These are phyloP conservation scores for Stenolophus ochropezus DNA, from an alignment of 2,888 invertebrate species.

Conservation along the genomic window DNA sequence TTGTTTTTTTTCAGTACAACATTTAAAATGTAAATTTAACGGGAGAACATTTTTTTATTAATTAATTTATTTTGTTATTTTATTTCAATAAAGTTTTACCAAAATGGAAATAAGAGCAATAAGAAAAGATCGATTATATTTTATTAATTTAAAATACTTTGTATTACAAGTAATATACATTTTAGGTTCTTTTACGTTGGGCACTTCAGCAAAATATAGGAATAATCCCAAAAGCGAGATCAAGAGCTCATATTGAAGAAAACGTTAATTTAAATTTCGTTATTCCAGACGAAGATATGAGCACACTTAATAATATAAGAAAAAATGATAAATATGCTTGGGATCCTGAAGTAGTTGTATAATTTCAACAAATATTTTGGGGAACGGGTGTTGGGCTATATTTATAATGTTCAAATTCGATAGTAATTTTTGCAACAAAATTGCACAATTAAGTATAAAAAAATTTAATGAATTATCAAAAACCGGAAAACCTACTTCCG, in stretches of 20 bases:
- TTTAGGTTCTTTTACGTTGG: slow-evolving; percentile 81
- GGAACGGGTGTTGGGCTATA: neutral
- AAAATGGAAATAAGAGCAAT: too few relatives aligned
- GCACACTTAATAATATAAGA: slow-evolving; percentile 72
- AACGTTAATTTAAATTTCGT: slow-evolving; percentile 78
- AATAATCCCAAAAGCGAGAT: slow-evolving; percentile 80
- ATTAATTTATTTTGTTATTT: too few relatives aligned
- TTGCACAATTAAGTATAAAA: slow-evolving; percentile 78
- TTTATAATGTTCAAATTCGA: slow-evolving; percentile 44
- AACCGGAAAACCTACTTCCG: slow-evolving; percentile 84
- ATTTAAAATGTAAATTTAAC: too few relatives aligned
- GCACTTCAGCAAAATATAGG: slow-evolving; percentile 83
- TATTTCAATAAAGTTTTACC: too few relatives aligned
- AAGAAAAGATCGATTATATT: too few relatives aligned
- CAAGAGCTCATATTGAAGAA: slow-evolving; percentile 75
- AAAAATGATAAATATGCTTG: slow-evolving; percentile 75
- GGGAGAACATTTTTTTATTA: too few relatives aligned
- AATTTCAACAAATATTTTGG: slow-evolving; percentile 63
- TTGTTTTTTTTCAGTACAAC: too few relatives aligned
- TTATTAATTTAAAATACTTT: too few relatives aligned
- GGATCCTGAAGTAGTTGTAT: slow-evolving; percentile 76
- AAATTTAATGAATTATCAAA: slow-evolving; percentile 81
- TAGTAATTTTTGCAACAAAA: slow-evolving; percentile 66
- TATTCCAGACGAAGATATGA: slow-evolving; percentile 76
- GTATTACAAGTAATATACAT: slow-evolving; percentile 60